Conservation (phyloP, 2,113 vertebrate genomes). For the Setophaga kirtlandii region DNA sequence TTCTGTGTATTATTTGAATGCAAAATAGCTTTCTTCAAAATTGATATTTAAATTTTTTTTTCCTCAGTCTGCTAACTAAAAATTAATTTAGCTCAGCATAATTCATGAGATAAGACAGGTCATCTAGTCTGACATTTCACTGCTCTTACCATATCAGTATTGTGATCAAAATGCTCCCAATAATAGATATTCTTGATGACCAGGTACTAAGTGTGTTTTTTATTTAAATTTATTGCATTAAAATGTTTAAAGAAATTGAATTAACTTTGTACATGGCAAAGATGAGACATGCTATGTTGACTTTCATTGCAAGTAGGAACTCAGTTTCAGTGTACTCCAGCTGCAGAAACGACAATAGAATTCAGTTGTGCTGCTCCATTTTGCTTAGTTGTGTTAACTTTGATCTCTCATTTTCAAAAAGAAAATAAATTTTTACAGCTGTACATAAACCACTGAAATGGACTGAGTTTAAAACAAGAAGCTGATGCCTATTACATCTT, state of each 20-base stretch:
- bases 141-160: background rate
- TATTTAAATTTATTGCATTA: background rate
- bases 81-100: background rate
- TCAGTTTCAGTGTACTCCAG: background rate
- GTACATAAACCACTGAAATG: background rate
- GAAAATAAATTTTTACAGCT: background rate
- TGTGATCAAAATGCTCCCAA: background rate
- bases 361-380: background rate
- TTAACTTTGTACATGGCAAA: background rate
- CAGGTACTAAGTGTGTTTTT: background rate
- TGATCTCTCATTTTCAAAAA: background rate
- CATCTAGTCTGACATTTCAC: background rate
- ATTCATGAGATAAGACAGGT: background rate
- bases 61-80: background rate
- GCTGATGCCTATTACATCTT: background rate
- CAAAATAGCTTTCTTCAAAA: background rate
- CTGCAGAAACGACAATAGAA: background rate
- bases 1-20: background rate
- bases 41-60: background rate
- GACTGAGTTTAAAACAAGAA: background rate
- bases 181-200: background rate
- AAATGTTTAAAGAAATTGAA: background rate
- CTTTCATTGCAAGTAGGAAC: background rate
- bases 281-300: background rate
- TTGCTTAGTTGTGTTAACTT: background rate